Evolutionary conservation across 2,113 vertebrate genomes (phyloP), one percentile per base, ranked within the genome.

Genomic region (Psephotus haematonotus): DNA sequence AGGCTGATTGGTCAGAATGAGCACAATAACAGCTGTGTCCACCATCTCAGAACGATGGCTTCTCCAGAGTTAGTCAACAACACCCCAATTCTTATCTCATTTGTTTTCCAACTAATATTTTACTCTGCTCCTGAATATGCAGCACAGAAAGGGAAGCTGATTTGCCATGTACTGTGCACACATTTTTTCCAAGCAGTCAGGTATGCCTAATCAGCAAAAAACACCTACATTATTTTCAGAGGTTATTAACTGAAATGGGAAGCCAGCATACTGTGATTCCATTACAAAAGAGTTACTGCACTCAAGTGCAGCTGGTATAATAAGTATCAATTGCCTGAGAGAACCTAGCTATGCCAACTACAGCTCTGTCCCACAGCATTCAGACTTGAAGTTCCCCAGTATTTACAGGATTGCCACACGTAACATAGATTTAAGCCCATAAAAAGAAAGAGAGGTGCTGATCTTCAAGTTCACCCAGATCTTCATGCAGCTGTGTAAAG

Each of bases 231-330:
- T 94, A 93, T 84, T 97, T 96, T 82, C 88, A 92, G 50, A 94
- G 92, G 95, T 96, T 96, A 95, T 94, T 96, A 95, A 96, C 88
- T 77, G 76, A 94, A 96, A 96, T 92, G 93, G 72, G 85, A 96
- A 94, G 90, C 79, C 57, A 90, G 74, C 75, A 69, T 76, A 76
- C 72, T 88, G 62, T 72, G 95, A 82, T 88, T 86, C 86, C 92
- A 97, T 96, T 96, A 96, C 80, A 72, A 44, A 94, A 95, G 93
- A 96, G 72, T 97, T 95, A 96, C 88, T 88, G 95, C 90, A 43
- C 79, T 63, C 72, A 60, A 68, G 88, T 59, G 50, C 60, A 55
- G 88, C 68, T 83, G 72, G 37, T 84, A 12, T 88, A 93, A 70
- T 87, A 69, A 62, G 50, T 46, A 84, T 64, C 64, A 94, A 24